Base-by-base conservation (phyloP, 2,113 vertebrate species). In the Tringa solitaria region DNA sequence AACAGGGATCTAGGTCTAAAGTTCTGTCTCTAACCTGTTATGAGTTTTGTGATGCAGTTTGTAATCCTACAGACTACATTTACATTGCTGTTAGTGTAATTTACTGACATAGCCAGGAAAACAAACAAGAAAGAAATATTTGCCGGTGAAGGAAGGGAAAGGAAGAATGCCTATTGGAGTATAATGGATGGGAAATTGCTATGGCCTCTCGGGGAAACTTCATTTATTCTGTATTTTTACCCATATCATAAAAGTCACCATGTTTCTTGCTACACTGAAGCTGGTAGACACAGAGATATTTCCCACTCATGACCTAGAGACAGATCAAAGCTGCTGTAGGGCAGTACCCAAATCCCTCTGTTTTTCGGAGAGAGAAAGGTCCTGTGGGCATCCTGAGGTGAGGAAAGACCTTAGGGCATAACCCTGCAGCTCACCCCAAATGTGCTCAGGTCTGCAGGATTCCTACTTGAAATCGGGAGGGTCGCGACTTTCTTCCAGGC, bases 381-480 rank as follows among this genome's bases (percentile, higher is more conserved):
- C 23, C 8, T 59, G 32, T 32, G 14, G 28, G 32, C 28, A 53
- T 51, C 24, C 16, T 0, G 3, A 17, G 22, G 57, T 9, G 15
- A 4, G 8, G 4, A 2, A 13, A 70, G 57, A 43, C 9, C 30
- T 72, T 26, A 54, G 57, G 21, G 6, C 11, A 41, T 17, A 35
- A 14, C 24, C 21, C 28, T 4, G 3, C 39, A 30, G 16, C 48
- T 75, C 33, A 8, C 30, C 43, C 15, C 10, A 75, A 63, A 46
- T 3, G 3, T 0, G 2, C 11, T 35, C 37, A 63, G 33, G 27
- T 19, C 80, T 54, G 23, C 1, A 0, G 48, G 23, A n/a, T 37
- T 0, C 0, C 35, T 75, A 35, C n/a, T 35, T 74, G 41, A 51
- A 75, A 32, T 1, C 16, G 39, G 27, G 41, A 67, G 32, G 32